These are phyloP conservation scores for Caiman crocodilus DNA, from an alignment of 2,797 vertebrate species.

Conservation along the genomic window DNA sequence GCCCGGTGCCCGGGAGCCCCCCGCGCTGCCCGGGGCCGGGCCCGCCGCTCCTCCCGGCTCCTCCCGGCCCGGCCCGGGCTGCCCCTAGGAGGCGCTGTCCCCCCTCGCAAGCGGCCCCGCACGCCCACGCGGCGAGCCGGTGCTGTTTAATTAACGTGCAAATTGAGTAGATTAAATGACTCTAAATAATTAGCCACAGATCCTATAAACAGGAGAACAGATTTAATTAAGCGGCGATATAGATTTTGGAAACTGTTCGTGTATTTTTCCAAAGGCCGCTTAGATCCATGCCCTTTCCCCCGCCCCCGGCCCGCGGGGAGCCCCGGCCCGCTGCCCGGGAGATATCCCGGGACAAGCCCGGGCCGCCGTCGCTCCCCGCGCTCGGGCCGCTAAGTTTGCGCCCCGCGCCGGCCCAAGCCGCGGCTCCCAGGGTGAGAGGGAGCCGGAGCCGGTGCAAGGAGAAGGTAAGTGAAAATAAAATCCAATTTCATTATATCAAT, in stretches of 20 bases:
- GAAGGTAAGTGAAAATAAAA: conserved; percentile 86
- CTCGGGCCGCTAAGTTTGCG: neutral
- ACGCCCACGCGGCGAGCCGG: conserved; percentile 78
- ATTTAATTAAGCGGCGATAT: conserved; percentile 89
- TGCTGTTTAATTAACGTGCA: conserved; percentile 96
- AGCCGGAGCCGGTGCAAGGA: neutral
- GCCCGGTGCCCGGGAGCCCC: neutral
- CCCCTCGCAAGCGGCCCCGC: conserved; percentile 66
- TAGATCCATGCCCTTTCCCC: conserved; percentile 72
- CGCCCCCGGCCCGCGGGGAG: conserved; percentile 73
- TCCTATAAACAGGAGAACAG: conserved; percentile 94
- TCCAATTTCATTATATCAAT: conserved; percentile 90
- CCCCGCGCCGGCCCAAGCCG: neutral
- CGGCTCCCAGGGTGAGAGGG: neutral
- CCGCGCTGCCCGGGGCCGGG: too few relatives aligned
- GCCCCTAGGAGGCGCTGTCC: conserved; percentile 86
- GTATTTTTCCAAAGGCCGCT: conserved; percentile 78
- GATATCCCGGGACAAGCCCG: conserved; percentile 60
- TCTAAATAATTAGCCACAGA: conserved; percentile 94
- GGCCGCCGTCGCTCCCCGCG: neutral
- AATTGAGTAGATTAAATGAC: conserved; percentile 97
- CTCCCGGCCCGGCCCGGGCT: neutral
- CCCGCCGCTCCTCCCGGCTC: too few relatives aligned
- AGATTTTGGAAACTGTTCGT: conserved; percentile 89
- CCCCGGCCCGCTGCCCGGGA: conserved; percentile 42